Conservation (phyloP, 2,888 invertebrate genomes). For the Limnephilus rhombicus region DNA sequence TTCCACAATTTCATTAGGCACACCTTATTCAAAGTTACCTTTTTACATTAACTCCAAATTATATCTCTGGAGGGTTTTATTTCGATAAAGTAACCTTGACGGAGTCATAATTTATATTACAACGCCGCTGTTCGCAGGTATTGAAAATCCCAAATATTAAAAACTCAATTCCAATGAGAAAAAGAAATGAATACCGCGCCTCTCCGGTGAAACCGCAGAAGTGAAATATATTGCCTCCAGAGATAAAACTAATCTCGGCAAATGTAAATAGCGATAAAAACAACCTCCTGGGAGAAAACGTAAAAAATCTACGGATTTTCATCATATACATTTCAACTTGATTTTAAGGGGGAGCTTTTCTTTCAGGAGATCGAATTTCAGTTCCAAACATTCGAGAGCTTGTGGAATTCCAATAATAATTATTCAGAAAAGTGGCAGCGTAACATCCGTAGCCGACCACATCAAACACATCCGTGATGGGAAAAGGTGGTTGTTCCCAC, state of each 20-base stretch:
- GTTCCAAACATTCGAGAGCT: constrained; percentile 54
- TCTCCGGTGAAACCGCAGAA: constrained; percentile 43
- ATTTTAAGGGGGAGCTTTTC: constrained; percentile 26
- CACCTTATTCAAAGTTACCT: background rate
- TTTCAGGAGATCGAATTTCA: constrained; percentile 49
- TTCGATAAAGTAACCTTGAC: background rate
- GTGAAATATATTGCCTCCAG: constrained; percentile 57
- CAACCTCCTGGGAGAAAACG: constrained; percentile 37
- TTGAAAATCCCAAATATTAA: constrained; percentile 34
- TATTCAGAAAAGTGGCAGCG: constrained; percentile 58
- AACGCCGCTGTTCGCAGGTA: background rate
- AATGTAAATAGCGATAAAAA: constrained; percentile 58
- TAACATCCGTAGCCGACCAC: background rate
- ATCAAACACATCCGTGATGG: constrained; percentile 17
- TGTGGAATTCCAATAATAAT: constrained; percentile 63
- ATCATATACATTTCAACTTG: constrained; percentile 45
- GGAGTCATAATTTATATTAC: background rate
- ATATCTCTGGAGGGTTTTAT: background rate
- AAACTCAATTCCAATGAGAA: constrained; percentile 22
- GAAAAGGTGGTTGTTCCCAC: background rate
- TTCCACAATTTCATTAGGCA: constrained; percentile 1
- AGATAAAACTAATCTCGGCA: constrained; percentile 52
- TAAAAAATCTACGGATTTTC: constrained; percentile 32
- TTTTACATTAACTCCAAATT: background rate
- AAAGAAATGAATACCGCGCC: background rate